Conservation (phyloP, 2,888 invertebrate genomes). For the Andrena bucephala region DNA sequence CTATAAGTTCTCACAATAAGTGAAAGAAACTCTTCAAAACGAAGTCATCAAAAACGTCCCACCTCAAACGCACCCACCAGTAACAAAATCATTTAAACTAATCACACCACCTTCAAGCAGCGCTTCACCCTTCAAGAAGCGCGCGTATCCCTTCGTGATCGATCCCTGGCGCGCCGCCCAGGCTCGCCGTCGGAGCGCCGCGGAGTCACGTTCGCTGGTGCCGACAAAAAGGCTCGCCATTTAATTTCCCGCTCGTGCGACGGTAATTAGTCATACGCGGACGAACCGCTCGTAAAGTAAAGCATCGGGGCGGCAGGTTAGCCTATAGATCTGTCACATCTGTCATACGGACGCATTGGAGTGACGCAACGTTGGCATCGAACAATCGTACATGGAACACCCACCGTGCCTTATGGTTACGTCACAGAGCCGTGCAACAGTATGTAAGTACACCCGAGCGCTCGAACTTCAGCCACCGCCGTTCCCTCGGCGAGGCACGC, state of each 20-base stretch:
- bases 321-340: conserved; percentile 58
- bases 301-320: conserved; percentile 48
- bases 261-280: conserved; percentile 53
- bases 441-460: conserved; percentile 8
- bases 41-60: too few species aligned
- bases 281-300: conserved; percentile 40
- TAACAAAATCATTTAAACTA: too few species aligned
- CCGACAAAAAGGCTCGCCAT: conserved; percentile 15
- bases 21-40: too few species aligned
- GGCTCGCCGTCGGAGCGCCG: background rate
- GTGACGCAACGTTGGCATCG: conserved; percentile 55
- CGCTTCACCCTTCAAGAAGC: too few species aligned
- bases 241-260: conserved; percentile 27
- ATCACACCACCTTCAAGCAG: too few species aligned
- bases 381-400: conserved; percentile 60
- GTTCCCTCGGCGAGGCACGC: conserved; percentile 20
- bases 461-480: conserved; percentile 39
- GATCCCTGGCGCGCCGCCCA: too few species aligned
- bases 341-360: conserved; percentile 55
- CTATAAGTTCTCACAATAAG: too few species aligned
- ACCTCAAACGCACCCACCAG: too few species aligned
- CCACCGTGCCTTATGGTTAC: conserved; percentile 54
- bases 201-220: background rate
- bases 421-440: conserved; percentile 36
- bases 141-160: too few species aligned